A percentile compares a stretch with the other conserved stretches of the same genome.
Evolutionary conservation across 1,140 invertebrate species (phyloP).

Genomic region (Aphelinus atriplicis): DNA sequence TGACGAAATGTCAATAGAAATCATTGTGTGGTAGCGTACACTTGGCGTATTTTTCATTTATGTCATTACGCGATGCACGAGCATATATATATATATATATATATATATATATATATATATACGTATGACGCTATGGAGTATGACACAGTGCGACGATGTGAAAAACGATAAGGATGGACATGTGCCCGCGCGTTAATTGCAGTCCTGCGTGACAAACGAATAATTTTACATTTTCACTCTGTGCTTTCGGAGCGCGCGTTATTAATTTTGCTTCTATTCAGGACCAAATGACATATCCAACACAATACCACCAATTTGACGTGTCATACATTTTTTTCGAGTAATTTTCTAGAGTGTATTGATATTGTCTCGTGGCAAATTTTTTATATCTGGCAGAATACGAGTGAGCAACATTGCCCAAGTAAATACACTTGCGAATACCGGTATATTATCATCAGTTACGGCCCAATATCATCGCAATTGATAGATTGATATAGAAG

Average conservation of each 20-base stretch:
- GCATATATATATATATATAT: neutral
- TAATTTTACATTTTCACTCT: constrained; percentile 31
- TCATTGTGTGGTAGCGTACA: neutral
- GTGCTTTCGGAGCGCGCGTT: constrained; percentile 18
- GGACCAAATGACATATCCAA: constrained; percentile 4
- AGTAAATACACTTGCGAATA: too few species aligned
- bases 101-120: too few species aligned
- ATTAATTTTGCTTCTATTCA: constrained; percentile 31
- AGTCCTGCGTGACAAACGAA: constrained; percentile 38
- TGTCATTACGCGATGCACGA: constrained; percentile 32
- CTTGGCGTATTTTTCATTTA: constrained; percentile 11
- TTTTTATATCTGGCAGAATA: too few species aligned
- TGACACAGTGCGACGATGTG: constrained; percentile 10
- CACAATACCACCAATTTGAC: constrained; percentile 40
- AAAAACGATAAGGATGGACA: constrained; percentile 23
- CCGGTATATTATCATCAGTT: too few species aligned
- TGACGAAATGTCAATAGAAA: too few species aligned
- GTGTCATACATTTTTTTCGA: constrained; percentile 30
- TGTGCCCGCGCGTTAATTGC: constrained; percentile 27
- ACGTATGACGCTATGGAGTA: too few species aligned
- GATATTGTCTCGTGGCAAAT: too few species aligned
- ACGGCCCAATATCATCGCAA: too few species aligned
- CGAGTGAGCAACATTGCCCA: too few species aligned
- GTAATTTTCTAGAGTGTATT: constrained; percentile 19
- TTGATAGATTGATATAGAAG: too few species aligned